phyloP scores from a whole-genome alignment of 1,140 invertebrate genomes.

The Paralvinella palmiformis region DNA sequence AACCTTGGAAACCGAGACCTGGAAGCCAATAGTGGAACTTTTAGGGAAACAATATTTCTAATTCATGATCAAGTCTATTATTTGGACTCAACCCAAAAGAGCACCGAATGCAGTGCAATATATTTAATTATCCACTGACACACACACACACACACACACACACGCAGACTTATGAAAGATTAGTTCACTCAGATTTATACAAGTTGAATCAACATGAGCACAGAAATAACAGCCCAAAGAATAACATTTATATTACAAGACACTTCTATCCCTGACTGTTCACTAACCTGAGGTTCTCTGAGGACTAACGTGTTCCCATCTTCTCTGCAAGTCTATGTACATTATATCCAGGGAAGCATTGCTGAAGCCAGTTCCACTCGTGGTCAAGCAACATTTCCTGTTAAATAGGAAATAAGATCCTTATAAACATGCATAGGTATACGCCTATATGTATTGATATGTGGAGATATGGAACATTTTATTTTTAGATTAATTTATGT shows the following conservation, averaged over 20 bases:
- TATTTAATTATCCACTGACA: too few species aligned
- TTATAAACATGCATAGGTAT: too few species aligned
- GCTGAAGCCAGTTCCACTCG: conserved; percentile 35
- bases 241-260: background rate
- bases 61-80: background rate
- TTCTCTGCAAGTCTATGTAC: conserved; percentile 43
- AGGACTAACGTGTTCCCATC: conserved; percentile 31
- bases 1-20: conserved; percentile 38
- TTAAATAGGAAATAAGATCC: conserved; percentile 9
- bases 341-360: conserved; percentile 44
- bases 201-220: background rate
- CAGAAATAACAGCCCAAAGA: background rate
- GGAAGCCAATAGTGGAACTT: background rate
- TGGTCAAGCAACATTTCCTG: conserved; percentile 39
- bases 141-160: background rate
- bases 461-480: too few species aligned
- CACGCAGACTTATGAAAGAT: background rate
- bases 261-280: background rate
- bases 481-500: too few species aligned
- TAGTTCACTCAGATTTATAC: background rate
- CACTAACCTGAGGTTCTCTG: background rate
- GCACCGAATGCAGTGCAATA: background rate
- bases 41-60: background rate
- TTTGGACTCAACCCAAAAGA: background rate
- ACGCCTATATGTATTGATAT: too few species aligned